Base-by-base conservation (phyloP, 2,797 vertebrate genomes). In the Microctenopoma stevenorrisi region DNA sequence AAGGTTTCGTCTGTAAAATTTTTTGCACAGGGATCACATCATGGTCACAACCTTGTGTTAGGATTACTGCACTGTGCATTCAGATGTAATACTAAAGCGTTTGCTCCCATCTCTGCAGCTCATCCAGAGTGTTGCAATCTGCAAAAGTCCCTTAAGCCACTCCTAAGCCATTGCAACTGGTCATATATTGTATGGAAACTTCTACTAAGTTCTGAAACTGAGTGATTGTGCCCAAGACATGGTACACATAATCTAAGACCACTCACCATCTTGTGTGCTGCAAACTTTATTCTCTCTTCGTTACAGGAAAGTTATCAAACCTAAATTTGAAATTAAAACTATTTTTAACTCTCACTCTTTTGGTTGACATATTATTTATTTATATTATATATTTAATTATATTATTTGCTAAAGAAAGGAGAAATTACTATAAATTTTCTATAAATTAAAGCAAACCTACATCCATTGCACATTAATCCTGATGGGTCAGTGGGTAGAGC, bases 71-170 rank as follows among this genome's bases (percentile, higher is more conserved):
- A 59, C 61, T 22, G 68, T 5, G 64, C 72, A 57, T 40, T 70
- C 66, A 54, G 76, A 79, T 73, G 61, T 71, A 55, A 68, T 49
- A 77, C 47, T 61, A 26, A 78, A 74, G 68, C 51, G 61, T 48
- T 70, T 74, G 60, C 13, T 53, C 56, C 16, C 52, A 18, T 46
- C 37, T 54, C 68, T 66, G 72, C 38, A 75, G 68, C 70, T 69
- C 61, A 74, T 57, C 46, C 42, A 65, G 47, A 64, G 62, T 51
- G 68, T 33, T 65, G 62, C 12, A 18, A 42, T 55, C 18, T 54
- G 57, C 51, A 76, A 44, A 81, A 50, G 60, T 62, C 50, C 72
- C 55, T 49, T n/a, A 61, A 62, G 51, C 78, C 43, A 50, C 52
- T 35, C 52, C 52, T n/a, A 61, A 62, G 54, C 78, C 38, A 50